Base-by-base conservation (phyloP, 2,888 invertebrate species). In the Himalopsyche anomala region DNA sequence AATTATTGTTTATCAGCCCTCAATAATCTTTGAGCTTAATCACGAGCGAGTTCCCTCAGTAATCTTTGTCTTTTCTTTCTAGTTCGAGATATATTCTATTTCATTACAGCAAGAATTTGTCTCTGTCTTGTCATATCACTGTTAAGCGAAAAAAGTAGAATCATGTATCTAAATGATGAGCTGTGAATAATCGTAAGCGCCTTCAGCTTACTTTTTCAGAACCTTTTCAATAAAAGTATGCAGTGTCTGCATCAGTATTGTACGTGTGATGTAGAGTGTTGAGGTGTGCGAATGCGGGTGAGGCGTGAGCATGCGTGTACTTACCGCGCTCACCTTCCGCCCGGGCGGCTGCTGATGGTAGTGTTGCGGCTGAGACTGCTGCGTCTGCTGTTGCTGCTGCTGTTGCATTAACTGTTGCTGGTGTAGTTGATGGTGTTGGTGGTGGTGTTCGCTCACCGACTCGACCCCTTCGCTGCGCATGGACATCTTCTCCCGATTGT, bases 291-390 rank as follows among this genome's bases (percentile, higher is more conserved):
- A 84, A 15, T 62, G 83, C 84, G 82, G 83, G 81, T 85, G 85
- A 80, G 80, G 91, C 89, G 89, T 89, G 89, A 90, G 90, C 89
- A 90, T 89, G 89, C 90, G 90, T 91, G 92, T 94, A 96, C 96
- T 96, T 96, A 97, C 96, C 95, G 97, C 96, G 95, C 97, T 97
- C 95, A 98, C 97, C 96, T 98, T 98, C 94, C 98, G 96, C 91
- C 95, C 95, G 94, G 91, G 91, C 87, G 93, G 93, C 90, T 93
- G 93, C 36, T 86, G 88, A 51, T 84, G 84, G 82, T 69, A 84
- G 54, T 86, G 86, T 45, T 84, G 87, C 12, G 74, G 74, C 74
- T 74, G 74, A 36, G 74, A 28, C 28, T 74, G 74, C 19, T n/a
- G 19, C 54, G 42, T 74, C 69, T 86, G 85, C 84, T 84, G 87